Conservation (phyloP, 2,797 vertebrate genomes). For the Urocyon cinereoargenteus region DNA sequence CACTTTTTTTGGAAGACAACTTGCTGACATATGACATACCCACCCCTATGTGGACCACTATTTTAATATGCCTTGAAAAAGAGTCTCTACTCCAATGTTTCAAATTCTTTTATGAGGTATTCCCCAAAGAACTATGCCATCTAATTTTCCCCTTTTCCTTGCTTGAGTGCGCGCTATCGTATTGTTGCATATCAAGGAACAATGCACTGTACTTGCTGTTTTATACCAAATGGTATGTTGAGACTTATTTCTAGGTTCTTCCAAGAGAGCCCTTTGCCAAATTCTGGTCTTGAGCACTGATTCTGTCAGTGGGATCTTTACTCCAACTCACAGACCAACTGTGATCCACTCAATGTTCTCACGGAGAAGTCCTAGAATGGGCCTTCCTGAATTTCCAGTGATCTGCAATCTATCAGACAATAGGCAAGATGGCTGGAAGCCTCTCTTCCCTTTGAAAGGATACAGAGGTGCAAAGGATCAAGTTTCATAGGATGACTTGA, state of each 20-base stretch:
- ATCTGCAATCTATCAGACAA: not conserved
- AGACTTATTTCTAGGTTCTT: not conserved
- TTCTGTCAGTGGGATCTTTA: not conserved
- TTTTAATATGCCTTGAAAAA: not conserved
- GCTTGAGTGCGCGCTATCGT: not conserved
- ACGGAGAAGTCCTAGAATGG: not conserved
- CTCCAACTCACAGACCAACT: not conserved
- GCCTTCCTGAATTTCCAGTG: not conserved
- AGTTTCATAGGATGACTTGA: not conserved
- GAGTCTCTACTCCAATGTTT: not conserved
- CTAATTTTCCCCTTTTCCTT: constrained; percentile 21
- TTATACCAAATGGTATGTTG: not conserved
- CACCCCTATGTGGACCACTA: not conserved
- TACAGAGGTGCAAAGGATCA: not conserved
- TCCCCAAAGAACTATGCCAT: not conserved
- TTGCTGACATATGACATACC: constrained; percentile 6
- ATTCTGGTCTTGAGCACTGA: not conserved
- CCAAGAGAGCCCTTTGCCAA: not conserved
- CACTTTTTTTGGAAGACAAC: not conserved
- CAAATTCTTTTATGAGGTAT: not conserved
- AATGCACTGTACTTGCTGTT: not conserved
- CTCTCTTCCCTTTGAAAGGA: not conserved
- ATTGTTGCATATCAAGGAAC: not conserved
- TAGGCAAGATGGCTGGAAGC: not conserved
- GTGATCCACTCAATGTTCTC: not conserved